Evolutionary conservation across 2,797 vertebrate species (phyloP), one percentile per base, ranked within the genome.

Genomic region (Myotis daubentonii): DNA sequence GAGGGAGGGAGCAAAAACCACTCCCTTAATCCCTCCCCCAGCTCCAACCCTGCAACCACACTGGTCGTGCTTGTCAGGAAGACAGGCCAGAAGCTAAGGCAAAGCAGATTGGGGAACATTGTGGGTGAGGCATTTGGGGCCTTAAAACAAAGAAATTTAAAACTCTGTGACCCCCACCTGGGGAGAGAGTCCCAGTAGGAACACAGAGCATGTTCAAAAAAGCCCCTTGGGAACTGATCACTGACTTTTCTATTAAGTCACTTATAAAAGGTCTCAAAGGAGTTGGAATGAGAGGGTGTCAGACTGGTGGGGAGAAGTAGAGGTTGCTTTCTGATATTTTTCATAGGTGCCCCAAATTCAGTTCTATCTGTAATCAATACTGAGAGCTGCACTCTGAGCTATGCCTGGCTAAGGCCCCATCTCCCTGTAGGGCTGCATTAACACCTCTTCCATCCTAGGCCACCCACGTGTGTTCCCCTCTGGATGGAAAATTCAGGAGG

Each of bases 261-360:
- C 28, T 55, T 74, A 71, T n/a, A 55, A 78, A 91, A 92, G 5
- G n/a, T 87, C 57, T 86, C 51, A 47, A 53, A 44, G 44, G 65
- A 75, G 7, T 75, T 89, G 47, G 23, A 78, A 72, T 51, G 36
- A 62, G 76, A 47, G 76, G 19, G 7, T 76, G 0, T 93, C 47
- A 80, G 38, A 33, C 33, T 71, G 3, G 23, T 55, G 66, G 12
- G 41, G 68, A 1, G 47, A 5, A 10, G 12, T 25, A 25, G 51
- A 91, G 41, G 3, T 72, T 81, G 72, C 33, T 53, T 89, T 82
- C 79, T 83, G 71, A n/a, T 87, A n/a, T 84, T 87, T 83, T 88
- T 68, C 66, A 41, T 10, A 78, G 38, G 49, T 49, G 17, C 9
- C 36, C 30, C 55, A 41, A 78, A 85, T 79, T 89, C 60, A 33